Conservation (phyloP, 2,113 vertebrate species). For the Pseudorasbora parva region DNA sequence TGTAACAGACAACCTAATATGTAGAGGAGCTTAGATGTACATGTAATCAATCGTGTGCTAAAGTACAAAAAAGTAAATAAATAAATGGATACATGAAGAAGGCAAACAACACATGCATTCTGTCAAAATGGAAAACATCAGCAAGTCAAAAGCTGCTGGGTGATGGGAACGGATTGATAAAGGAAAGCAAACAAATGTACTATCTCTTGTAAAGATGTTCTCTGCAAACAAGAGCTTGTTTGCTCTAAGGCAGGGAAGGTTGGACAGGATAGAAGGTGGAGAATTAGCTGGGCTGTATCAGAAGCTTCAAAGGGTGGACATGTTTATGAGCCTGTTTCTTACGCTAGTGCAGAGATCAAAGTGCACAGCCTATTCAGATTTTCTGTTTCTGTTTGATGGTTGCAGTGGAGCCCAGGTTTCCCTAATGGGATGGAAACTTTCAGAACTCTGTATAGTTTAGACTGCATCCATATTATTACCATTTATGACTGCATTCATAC, state of each 20-base stretch:
- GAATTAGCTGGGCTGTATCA: constrained; percentile 54
- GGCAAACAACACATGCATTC: background rate
- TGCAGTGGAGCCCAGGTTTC: constrained; percentile 4
- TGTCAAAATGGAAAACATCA: background rate
- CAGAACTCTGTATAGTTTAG: constrained; percentile 5
- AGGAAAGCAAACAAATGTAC: constrained; percentile 53
- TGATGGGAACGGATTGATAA: constrained; percentile 35
- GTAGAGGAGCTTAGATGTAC: background rate
- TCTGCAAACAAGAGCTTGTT: constrained; percentile 62
- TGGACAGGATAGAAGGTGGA: constrained; percentile 42
- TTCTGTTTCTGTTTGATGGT: constrained; percentile 55
- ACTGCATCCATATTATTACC: background rate
- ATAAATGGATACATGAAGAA: background rate
- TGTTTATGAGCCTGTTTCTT: constrained; percentile 61
- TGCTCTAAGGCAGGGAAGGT: constrained; percentile 55
- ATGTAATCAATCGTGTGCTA: background rate
- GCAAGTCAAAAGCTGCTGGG: background rate
- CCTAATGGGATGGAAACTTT: constrained; percentile 36
- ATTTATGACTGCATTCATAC: background rate
- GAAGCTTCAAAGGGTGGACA: constrained; percentile 64
- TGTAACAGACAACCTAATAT: background rate
- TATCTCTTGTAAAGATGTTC: constrained; percentile 62
- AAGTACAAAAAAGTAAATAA: background rate
- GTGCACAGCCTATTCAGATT: constrained; percentile 46
- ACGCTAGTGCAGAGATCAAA: constrained; percentile 57